Conservation (phyloP, 2,888 invertebrate species). For the Melieria omissa region DNA sequence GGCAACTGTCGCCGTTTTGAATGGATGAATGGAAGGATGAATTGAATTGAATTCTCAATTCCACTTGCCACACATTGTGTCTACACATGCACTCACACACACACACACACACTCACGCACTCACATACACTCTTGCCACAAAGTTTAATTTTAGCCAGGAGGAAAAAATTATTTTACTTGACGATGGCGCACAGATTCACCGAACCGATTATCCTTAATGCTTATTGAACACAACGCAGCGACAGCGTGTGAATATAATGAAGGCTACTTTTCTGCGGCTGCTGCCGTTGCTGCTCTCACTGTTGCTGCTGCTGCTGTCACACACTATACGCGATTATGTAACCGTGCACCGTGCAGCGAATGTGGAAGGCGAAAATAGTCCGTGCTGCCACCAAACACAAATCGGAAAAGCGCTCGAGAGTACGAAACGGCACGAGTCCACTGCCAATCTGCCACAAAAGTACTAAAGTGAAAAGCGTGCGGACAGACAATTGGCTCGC, state of each 20-base stretch:
- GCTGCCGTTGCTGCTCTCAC: constrained; percentile 14
- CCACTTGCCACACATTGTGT: neutral
- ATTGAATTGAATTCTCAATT: too few relatives aligned
- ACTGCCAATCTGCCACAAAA: too few relatives aligned
- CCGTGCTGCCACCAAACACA: neutral
- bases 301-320: constrained; percentile 42
- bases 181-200: too few relatives aligned
- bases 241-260: too few relatives aligned
- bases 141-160: too few relatives aligned
- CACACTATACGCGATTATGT: constrained; percentile 61
- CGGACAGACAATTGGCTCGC: too few relatives aligned
- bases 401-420: neutral
- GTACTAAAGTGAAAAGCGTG: neutral
- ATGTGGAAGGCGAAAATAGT: constrained; percentile 29
- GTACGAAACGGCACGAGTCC: too few relatives aligned
- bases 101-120: constrained; percentile 5
- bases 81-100: neutral
- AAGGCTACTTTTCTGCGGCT: neutral
- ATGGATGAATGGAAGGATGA: too few relatives aligned
- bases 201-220: too few relatives aligned
- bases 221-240: too few relatives aligned
- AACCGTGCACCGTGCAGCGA: constrained; percentile 51
- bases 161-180: too few relatives aligned
- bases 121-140: neutral
- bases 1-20: too few relatives aligned